Evolutionary conservation across 2,113 vertebrate species (phyloP).

Genomic region (Neotoma lepida): DNA sequence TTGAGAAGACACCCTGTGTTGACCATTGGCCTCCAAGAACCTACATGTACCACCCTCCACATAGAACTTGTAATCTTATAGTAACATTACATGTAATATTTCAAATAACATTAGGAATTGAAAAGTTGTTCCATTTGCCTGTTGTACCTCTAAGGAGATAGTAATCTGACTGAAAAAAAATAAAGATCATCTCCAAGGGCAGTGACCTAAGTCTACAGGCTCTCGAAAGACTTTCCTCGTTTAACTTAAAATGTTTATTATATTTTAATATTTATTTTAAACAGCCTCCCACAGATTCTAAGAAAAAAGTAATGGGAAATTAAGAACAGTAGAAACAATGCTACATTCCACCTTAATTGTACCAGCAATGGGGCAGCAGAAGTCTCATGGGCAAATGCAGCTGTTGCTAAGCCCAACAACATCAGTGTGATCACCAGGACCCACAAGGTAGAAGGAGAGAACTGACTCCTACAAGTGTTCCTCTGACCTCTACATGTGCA

Average conservation of each 20-base stretch:
- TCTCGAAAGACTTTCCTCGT: neutral
- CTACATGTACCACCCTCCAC: neutral
- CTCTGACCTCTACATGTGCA: neutral
- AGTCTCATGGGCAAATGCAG: neutral
- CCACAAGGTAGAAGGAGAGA: no score
- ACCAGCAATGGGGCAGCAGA: neutral
- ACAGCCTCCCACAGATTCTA: neutral
- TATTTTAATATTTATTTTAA: conserved; percentile 31
- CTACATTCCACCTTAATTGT: neutral
- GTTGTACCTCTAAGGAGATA: neutral
- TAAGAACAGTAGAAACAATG: neutral
- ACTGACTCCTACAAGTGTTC: neutral
- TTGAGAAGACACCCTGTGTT: neutral
- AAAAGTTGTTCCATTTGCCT: conserved; percentile 18
- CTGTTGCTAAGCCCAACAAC: neutral
- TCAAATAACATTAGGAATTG: neutral
- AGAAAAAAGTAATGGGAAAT: conserved; percentile 22
- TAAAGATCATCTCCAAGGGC: neutral
- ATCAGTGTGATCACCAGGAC: no score
- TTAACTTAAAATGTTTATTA: neutral
- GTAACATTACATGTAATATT: neutral
- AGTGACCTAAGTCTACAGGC: neutral
- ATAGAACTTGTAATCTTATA: neutral
- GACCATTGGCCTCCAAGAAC: neutral
- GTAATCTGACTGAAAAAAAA: neutral